Conservation (phyloP, 2,113 vertebrate genomes). For the Sinocyclocheilus anshuiensis region DNA sequence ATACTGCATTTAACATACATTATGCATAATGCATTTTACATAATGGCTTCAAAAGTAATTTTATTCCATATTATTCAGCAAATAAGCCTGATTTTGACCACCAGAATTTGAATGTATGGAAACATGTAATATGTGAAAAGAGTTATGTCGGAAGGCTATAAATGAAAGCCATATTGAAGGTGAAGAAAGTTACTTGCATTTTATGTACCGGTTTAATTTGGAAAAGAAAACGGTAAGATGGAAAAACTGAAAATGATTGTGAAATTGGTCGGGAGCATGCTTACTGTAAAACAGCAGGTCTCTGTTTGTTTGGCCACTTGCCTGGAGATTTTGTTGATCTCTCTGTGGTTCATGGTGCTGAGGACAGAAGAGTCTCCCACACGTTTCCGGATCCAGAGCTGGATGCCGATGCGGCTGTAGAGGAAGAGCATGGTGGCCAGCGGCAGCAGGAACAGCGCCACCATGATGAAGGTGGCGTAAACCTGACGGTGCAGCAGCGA, state of each 20-base stretch:
- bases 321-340: conserved; percentile 81
- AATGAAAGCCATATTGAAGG: not conserved
- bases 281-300: not conserved
- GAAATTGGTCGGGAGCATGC: not conserved
- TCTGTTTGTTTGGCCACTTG: conserved; percentile 18
- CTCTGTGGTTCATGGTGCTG: conserved; percentile 78
- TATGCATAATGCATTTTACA: not conserved
- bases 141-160: not conserved
- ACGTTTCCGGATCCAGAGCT: conserved; percentile 81
- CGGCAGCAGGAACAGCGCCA: conserved; percentile 80
- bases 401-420: conserved; percentile 78
- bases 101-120: not conserved
- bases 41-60: not conserved
- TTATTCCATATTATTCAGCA: not conserved
- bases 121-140: not conserved
- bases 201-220: not conserved
- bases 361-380: conserved; percentile 80
- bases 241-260: not conserved
- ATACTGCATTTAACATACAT: not conserved
- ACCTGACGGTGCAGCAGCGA: conserved; percentile 71
- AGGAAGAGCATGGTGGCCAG: conserved; percentile 79
- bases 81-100: not conserved
- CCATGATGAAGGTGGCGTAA: conserved; percentile 82
- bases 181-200: not conserved
- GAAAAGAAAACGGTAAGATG: not conserved